Conservation (phyloP, 2,797 vertebrate species). For the Moxostoma hubbsi region DNA sequence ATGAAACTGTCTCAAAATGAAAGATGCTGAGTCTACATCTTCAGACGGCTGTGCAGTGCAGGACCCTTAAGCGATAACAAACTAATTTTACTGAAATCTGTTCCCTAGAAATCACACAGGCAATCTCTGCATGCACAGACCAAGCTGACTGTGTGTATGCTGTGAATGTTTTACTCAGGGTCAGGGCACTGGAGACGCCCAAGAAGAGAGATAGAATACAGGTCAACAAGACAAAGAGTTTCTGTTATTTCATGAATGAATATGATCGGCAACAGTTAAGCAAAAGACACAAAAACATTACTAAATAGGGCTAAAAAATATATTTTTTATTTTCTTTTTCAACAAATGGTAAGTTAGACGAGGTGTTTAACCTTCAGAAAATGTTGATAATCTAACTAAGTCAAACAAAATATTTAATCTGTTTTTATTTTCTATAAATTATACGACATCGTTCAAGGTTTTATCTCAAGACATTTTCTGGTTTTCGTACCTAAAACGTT, state of each 20-base stretch:
- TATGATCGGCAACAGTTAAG: neutral
- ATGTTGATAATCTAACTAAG: no score
- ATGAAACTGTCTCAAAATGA: constrained; percentile 6
- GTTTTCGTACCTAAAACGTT: no score
- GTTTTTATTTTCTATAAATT: no score
- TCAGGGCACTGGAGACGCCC: neutral
- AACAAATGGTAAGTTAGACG: no score
- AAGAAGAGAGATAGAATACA: neutral
- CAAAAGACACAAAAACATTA: neutral
- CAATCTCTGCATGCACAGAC: constrained; percentile 15
- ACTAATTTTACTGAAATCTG: neutral
- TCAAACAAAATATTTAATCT: neutral
- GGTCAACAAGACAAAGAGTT: neutral
- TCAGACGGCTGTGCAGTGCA: neutral
- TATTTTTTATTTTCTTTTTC: no score
- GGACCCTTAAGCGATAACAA: neutral
- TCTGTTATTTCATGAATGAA: neutral
- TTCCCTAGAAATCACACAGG: constrained; percentile 8
- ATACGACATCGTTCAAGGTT: no score
- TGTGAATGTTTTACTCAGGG: constrained; percentile 51
- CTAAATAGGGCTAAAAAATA: no score
- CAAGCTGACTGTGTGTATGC: constrained; percentile 47
- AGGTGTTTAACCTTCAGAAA: no score
- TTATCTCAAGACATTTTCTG: no score
- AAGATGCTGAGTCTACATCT: neutral